phyloP scores from a whole-genome alignment of 30 jellyfish, hydroid and myxozoan species.

The Turritopsis rubra region DNA sequence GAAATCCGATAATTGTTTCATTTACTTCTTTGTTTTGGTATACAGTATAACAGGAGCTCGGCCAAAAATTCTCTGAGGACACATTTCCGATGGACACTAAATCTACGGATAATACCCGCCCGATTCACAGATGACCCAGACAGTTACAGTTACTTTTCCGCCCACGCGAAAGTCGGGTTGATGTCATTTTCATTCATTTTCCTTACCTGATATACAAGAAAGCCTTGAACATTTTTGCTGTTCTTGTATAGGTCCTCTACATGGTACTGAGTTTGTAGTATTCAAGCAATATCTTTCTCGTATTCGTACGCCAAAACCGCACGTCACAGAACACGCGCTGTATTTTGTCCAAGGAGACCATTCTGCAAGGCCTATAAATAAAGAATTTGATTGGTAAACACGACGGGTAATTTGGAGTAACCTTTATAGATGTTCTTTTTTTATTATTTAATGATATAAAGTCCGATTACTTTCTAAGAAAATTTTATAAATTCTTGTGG shows the following conservation, averaged over 20 bases:
- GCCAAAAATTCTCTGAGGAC: too few relatives aligned
- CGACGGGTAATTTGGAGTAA: neutral
- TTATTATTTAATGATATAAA: too few relatives aligned
- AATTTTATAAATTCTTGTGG: neutral
- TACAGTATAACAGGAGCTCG: too few relatives aligned
- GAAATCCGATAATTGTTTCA: too few relatives aligned
- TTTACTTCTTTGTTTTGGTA: too few relatives aligned
- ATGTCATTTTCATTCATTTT: neutral
- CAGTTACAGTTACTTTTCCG: too few relatives aligned
- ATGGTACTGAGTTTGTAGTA: neutral
- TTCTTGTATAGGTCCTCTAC: neutral
- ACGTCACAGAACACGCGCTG: constrained; percentile 1
- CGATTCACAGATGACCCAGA: too few relatives aligned
- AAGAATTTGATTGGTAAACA: neutral
- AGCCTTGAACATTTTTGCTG: neutral
- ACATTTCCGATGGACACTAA: too few relatives aligned
- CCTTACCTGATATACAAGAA: neutral
- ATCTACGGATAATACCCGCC: too few relatives aligned
- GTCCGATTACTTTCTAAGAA: neutral
- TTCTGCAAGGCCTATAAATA: neutral
- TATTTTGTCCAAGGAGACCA: constrained; percentile 8
- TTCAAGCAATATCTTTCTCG: neutral
- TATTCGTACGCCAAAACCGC: neutral
- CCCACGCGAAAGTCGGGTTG: neutral
- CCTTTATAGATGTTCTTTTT: too few relatives aligned